phyloP scores from a whole-genome alignment of 2,888 invertebrate genomes.

The Plebejus melissa region DNA sequence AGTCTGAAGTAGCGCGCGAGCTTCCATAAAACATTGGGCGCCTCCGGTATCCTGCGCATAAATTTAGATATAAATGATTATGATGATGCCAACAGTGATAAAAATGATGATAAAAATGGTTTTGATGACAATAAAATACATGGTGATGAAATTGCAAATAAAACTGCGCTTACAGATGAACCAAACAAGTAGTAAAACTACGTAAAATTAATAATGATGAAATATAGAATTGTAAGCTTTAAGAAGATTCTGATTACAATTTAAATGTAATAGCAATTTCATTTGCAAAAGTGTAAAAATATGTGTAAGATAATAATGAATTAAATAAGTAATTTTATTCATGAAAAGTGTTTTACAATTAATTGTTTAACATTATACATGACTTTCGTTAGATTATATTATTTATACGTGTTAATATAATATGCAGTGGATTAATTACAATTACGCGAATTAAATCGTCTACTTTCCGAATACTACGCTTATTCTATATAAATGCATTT shows the following conservation, averaged over 20 bases:
- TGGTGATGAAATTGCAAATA: not conserved
- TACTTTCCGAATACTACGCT: not conserved
- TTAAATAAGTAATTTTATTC: not conserved
- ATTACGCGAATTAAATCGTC: not conserved
- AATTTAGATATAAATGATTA: slow-evolving; percentile 7
- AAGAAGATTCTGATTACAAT: not conserved
- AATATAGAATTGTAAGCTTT: no score
- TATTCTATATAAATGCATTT: slow-evolving; percentile 2
- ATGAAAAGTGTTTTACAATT: not conserved
- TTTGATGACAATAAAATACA: not conserved
- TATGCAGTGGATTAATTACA: not conserved
- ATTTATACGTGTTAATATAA: not conserved
- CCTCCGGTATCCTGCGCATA: slow-evolving; percentile 72
- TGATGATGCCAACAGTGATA: not conserved
- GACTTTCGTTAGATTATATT: not conserved
- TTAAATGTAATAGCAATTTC: not conserved
- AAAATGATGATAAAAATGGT: not conserved
- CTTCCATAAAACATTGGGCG: slow-evolving; percentile 77
- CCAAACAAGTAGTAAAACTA: not conserved
- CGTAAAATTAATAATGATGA: not conserved
- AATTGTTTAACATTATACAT: not conserved
- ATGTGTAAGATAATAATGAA: not conserved
- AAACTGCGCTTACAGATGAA: not conserved
- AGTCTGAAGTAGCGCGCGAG: slow-evolving; percentile 75
- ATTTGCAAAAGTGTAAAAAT: not conserved